Conservation (phyloP, 2,113 vertebrate species). For the Microtus ochrogaster region DNA sequence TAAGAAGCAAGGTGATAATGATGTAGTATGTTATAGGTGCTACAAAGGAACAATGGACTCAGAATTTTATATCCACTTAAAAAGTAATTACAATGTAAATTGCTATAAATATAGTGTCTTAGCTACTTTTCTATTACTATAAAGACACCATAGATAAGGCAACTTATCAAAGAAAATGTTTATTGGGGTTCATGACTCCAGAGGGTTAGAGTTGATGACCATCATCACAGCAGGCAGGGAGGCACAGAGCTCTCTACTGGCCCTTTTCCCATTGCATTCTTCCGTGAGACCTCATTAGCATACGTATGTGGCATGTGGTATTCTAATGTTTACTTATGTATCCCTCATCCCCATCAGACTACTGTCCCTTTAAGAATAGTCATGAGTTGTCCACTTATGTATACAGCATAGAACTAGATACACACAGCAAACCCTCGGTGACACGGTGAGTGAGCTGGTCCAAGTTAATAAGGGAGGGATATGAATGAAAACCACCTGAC, state of each 20-base stretch:
- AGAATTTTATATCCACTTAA: constrained; percentile 34
- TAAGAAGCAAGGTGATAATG: background rate
- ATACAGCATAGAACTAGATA: background rate
- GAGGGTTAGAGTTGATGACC: background rate
- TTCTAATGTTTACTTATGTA: background rate
- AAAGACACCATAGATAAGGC: background rate
- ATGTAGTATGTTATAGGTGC: constrained; percentile 34
- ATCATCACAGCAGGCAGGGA: background rate
- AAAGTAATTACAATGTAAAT: constrained; percentile 48
- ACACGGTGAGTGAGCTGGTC: background rate
- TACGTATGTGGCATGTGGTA: background rate
- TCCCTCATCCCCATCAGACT: background rate
- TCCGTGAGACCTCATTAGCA: background rate
- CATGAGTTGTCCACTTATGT: background rate
- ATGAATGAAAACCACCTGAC: constrained; percentile 10
- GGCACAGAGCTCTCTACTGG: background rate
- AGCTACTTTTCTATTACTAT: background rate
- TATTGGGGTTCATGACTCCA: background rate
- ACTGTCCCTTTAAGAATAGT: background rate
- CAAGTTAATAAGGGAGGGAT: background rate
- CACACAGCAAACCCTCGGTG: background rate
- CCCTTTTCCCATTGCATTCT: background rate
- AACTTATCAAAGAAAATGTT: background rate
- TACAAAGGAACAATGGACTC: constrained; percentile 61
- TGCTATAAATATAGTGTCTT: constrained; percentile 35